Conservation (phyloP, 2,797 vertebrate species). For the Amazona ochrocephala region DNA sequence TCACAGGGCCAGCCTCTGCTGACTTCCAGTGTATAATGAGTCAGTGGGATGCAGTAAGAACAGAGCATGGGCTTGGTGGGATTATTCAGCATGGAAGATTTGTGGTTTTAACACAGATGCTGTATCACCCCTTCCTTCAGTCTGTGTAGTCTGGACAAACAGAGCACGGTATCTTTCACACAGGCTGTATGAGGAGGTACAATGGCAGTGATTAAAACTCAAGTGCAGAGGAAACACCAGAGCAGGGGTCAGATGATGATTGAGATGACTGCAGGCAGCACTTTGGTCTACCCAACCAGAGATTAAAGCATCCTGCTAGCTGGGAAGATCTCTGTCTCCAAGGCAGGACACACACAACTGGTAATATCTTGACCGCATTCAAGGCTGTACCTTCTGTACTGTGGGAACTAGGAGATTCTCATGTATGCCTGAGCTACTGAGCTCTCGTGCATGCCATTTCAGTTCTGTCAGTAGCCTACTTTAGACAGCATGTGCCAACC, state of each 20-base stretch:
- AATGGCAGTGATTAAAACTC: not conserved
- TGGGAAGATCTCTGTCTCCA: not conserved
- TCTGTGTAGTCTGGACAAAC: not conserved
- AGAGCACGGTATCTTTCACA: not conserved
- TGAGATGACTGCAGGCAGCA: not conserved
- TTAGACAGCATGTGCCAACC: not conserved
- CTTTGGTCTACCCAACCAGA: not conserved
- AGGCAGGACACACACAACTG: not conserved
- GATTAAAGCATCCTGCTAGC: not conserved
- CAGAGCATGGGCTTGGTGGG: rapidly evolving
- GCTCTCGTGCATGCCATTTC: not conserved
- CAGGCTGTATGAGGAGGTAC: not conserved
- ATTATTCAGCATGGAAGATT: not conserved
- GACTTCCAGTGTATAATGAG: not conserved
- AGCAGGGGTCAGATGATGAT: not conserved
- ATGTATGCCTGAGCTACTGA: not conserved
- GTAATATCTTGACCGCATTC: not conserved
- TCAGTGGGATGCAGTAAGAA: not conserved
- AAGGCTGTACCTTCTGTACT: not conserved
- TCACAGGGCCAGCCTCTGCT: not conserved
- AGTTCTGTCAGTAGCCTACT: not conserved
- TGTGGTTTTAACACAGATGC: not conserved
- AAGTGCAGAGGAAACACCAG: not conserved
- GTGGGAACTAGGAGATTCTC: not conserved
- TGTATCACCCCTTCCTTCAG: not conserved